phyloP scores from a whole-genome alignment of 1,140 invertebrate genomes.

The Octopus sinensis region DNA sequence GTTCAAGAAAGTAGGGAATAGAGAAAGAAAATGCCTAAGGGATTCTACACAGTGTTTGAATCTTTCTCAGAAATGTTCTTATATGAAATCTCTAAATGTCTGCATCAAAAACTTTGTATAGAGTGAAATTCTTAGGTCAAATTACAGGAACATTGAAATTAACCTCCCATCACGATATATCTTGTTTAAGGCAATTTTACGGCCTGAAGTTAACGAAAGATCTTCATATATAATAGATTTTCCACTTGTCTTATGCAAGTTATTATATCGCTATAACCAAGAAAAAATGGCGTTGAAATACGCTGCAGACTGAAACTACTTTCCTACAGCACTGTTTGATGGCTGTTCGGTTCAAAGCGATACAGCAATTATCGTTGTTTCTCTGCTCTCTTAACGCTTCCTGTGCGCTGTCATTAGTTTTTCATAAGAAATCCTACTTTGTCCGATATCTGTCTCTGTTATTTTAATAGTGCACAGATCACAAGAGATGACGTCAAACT shows the following conservation, averaged over 20 bases:
- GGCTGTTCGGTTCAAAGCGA: conserved; percentile 7
- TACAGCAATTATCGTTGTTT: not conserved
- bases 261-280: not conserved
- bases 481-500: no score
- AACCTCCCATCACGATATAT: not conserved
- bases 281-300: not conserved
- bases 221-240: not conserved
- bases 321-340: not conserved
- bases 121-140: not conserved
- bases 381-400: conserved; percentile 4
- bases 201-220: not conserved
- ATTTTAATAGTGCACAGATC: no score
- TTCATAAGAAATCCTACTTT: not conserved
- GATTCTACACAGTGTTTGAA: no score
- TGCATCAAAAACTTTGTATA: not conserved
- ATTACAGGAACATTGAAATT: conserved; percentile 9
- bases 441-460: no score
- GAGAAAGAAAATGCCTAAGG: no score
- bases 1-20: no score
- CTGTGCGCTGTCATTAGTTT: conserved; percentile 10
- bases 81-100: no score
- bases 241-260: not conserved
- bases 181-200: not conserved
- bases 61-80: no score
- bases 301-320: not conserved